phyloP scores from a whole-genome alignment of 2,113 vertebrate species.

The Falco punctatus region DNA sequence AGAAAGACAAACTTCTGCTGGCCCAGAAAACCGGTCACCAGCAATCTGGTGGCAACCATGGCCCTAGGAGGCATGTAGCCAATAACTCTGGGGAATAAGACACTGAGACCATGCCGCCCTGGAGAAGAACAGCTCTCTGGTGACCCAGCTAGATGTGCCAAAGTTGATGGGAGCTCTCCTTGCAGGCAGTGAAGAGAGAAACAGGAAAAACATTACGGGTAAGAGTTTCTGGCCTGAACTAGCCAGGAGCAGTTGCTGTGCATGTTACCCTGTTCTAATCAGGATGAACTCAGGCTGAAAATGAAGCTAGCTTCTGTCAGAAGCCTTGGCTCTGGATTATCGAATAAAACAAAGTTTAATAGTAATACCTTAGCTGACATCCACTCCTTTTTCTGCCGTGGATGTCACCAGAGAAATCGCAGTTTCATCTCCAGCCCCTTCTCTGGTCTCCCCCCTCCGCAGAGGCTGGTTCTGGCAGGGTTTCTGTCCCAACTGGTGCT shows the following conservation, averaged over 20 bases:
- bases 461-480: not conserved
- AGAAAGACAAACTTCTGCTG: not conserved
- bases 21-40: not conserved
- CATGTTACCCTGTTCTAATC: not conserved
- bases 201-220: accelerated
- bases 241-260: not conserved
- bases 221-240: not conserved
- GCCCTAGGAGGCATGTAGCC: not conserved
- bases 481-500: not conserved
- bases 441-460: not conserved
- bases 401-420: not conserved
- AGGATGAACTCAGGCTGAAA: not conserved
- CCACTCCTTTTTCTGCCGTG: not conserved
- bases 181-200: not conserved
- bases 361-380: not conserved
- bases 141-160: accelerated
- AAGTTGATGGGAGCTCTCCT: not conserved
- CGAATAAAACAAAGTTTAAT: not conserved
- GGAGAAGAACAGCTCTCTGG: not conserved
- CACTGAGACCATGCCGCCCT: not conserved
- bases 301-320: not conserved
- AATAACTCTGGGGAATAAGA: not conserved
- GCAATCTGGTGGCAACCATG: accelerated
- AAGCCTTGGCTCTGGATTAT: not conserved
- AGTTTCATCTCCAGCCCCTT: not conserved